These are phyloP conservation scores for Hyles euphorbiae DNA, from an alignment of 1,140 invertebrate genomes.

Conservation along the genomic window DNA sequence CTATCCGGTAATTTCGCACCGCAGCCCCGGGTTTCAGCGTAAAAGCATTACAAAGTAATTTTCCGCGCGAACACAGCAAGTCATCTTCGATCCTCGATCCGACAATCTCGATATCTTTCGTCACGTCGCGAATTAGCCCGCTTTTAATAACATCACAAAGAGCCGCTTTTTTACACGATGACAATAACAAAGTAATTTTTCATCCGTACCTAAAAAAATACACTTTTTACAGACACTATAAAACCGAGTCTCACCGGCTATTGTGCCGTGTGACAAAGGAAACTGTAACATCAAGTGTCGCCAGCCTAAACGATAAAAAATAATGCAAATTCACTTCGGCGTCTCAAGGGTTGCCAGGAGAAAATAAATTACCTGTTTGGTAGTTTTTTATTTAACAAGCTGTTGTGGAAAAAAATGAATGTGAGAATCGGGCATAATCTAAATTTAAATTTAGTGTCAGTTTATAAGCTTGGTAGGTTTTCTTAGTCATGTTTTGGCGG, in stretches of 20 bases:
- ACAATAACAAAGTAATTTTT: constrained; percentile 40
- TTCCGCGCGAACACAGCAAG: neutral
- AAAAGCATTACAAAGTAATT: neutral
- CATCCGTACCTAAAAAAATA: constrained; percentile 27
- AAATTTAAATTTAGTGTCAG: too few species aligned
- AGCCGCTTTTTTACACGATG: neutral
- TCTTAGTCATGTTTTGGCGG: too few species aligned
- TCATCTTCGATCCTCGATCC: neutral
- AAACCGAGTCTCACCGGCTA: constrained; percentile 30
- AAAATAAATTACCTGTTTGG: neutral
- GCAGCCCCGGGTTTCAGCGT: too few species aligned
- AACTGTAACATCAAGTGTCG: constrained; percentile 25
- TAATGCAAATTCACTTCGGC: constrained; percentile 67
- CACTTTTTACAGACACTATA: constrained; percentile 21
- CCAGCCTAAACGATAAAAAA: constrained; percentile 55
- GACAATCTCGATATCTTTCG: neutral
- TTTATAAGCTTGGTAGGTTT: too few species aligned
- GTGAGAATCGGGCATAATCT: too few species aligned
- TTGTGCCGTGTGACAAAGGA: constrained; percentile 31
- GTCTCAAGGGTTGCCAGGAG: constrained; percentile 12
- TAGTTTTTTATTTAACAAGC: too few species aligned
- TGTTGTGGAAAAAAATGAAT: too few species aligned
- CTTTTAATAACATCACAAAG: neutral
- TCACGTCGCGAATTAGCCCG: neutral
- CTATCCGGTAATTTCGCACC: too few species aligned